Base-by-base conservation (phyloP, 2,797 vertebrate genomes). In the Emys orbicularis region DNA sequence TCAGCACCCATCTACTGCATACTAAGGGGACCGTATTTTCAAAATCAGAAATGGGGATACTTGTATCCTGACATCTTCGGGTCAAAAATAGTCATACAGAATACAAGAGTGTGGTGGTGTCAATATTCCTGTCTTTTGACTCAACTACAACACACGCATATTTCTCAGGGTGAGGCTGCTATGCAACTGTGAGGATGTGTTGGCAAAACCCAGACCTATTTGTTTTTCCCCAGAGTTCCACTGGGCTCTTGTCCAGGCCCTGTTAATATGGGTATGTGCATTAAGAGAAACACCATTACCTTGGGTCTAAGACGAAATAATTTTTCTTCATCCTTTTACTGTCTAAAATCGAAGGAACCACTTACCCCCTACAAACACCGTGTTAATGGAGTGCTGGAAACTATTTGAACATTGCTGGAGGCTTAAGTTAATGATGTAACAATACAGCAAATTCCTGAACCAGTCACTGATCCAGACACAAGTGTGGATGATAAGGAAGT, bases 201-300 rank as follows among this genome's bases (percentile, higher is more conserved):
- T 18, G 93, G 88, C 96, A 92, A 50, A 95, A 79, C 53, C 90
- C 91, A 0, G 76, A 65, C 84, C 84, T 84, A 1, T 79, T 82
- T 84, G 88, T 50, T 89, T 83, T 83, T 96, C 96, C 93, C 87
- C 37, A 25, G 90, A 83, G 96, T 23, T 7, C 68, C 54, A 49
- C 95, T 61, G 72, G 97, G 97, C 95, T 65, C 5, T 3, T 1
- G 3, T 88, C 97, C 97, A 97, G 89, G 53, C 9, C 5, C 37
- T 85, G 81, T 53, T 79, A 2, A 0, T 87, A 53, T 1, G 90
- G 56, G 84, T 83, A 86, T 79, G 65, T 91, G 95, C 96, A 94
- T 97, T 98, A 97, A 68, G 87, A 86, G 49, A 37, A 53, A 93
- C 49, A 1, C 90, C 93, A 5, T 84, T 95, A 96, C 91, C 89